These are phyloP conservation scores for Shargacucullia verbasci DNA, from an alignment of 2,888 invertebrate genomes.

Conservation along the genomic window DNA sequence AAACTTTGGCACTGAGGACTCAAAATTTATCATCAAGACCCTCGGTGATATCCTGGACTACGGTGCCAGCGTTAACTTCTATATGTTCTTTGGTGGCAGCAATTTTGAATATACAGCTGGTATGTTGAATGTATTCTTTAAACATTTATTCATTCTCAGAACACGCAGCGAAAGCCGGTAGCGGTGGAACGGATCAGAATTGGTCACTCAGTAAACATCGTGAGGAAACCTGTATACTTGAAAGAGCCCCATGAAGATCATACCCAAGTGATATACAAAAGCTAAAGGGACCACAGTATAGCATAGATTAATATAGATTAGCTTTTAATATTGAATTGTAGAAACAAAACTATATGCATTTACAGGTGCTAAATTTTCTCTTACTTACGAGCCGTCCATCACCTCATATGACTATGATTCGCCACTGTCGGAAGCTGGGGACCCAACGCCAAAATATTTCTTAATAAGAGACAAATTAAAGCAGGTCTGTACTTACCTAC, in stretches of 20 bases:
- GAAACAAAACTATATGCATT: no score
- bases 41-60: constrained; percentile 88
- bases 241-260: no score
- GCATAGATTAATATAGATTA: no score
- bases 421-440: constrained; percentile 96
- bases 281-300: no score
- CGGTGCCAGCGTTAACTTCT: constrained; percentile 93
- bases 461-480: constrained; percentile 90
- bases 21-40: constrained; percentile 85
- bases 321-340: no score
- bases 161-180: no score
- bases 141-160: background rate
- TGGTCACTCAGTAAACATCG: no score
- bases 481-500: constrained; percentile 79
- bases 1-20: constrained; percentile 87
- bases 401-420: constrained; percentile 98
- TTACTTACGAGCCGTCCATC: constrained; percentile 90
- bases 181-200: no score
- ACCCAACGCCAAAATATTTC: constrained; percentile 95
- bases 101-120: constrained; percentile 93
- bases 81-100: constrained; percentile 97
- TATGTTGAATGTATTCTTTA: constrained; percentile 41
- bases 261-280: no score
- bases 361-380: constrained; percentile 82
- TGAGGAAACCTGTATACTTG: no score